phyloP scores from a whole-genome alignment of 2,888 invertebrate species.

The Drosophila differens region DNA sequence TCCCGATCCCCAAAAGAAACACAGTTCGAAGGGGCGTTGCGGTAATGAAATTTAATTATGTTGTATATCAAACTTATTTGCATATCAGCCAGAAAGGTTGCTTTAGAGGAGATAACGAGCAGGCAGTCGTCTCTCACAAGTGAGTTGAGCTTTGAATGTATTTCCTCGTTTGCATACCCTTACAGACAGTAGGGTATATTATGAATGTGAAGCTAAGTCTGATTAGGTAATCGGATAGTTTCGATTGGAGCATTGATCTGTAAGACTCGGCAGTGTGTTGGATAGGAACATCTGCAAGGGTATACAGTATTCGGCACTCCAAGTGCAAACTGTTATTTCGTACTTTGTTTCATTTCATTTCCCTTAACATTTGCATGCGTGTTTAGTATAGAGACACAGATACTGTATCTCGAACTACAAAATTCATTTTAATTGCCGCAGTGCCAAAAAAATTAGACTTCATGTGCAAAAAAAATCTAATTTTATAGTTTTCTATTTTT shows the following conservation, averaged over 20 bases:
- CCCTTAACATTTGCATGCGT: conserved; percentile 15
- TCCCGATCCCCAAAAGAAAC: conserved; percentile 29
- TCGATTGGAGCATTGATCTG: background rate
- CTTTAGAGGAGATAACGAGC: conserved; percentile 42
- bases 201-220: background rate
- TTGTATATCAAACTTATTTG: conserved; percentile 78
- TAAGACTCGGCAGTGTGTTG: background rate
- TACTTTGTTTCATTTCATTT: conserved; percentile 11
- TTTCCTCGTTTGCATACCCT: conserved; percentile 32
- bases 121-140: conserved; percentile 15
- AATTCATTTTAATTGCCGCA: conserved; percentile 67
- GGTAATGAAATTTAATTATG: conserved; percentile 83
- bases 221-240: background rate
- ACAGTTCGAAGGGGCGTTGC: conserved; percentile 59
- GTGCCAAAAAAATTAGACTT: conserved; percentile 50
- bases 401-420: conserved; percentile 44
- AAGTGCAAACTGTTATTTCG: conserved; percentile 1
- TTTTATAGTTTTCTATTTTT: conserved; percentile 35
- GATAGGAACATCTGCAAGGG: conserved; percentile 5
- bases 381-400: conserved; percentile 25
- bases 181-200: background rate
- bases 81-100: conserved; percentile 70
- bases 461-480: conserved; percentile 54
- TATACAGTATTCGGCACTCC: conserved; percentile 3
- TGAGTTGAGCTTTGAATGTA: conserved; percentile 29